A percentile compares a stretch with the other conserved stretches of the same genome.
phyloP scores from a whole-genome alignment of 2,888 invertebrate genomes.

The Eulithis testata region DNA sequence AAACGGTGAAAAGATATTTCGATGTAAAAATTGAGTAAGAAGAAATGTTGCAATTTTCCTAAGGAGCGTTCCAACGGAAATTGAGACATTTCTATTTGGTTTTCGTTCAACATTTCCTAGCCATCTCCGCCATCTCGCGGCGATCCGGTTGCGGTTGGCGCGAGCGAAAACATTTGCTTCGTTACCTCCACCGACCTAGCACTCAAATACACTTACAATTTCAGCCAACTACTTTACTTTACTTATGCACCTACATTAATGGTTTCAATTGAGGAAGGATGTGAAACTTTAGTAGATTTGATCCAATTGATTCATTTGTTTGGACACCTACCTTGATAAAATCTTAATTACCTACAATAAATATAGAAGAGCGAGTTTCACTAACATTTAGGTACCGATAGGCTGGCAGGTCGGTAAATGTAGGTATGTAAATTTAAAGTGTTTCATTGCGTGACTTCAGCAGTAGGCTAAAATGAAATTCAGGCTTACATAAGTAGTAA shows the following conservation, averaged over 20 bases:
- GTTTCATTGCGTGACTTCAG: conserved; percentile 27
- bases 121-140: conserved; percentile 71
- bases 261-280: conserved; percentile 11
- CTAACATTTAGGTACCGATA: too few relatives aligned
- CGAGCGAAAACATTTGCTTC: conserved; percentile 58
- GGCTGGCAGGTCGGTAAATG: not conserved
- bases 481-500: conserved; percentile 14
- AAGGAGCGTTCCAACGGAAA: conserved; percentile 72
- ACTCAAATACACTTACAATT: conserved; percentile 35
- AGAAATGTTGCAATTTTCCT: conserved; percentile 61
- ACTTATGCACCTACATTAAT: not conserved
- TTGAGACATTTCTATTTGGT: conserved; percentile 81
- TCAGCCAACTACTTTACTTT: conserved; percentile 3
- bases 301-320: not conserved
- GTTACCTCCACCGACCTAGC: conserved; percentile 47
- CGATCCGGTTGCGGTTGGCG: conserved; percentile 63
- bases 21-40: conserved; percentile 55
- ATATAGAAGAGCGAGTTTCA: too few relatives aligned
- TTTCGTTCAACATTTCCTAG: conserved; percentile 72
- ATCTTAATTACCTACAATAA: not conserved
- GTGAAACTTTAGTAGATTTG: conserved; percentile 12
- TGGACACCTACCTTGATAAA: not conserved
- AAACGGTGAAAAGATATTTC: conserved; percentile 52
- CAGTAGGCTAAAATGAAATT: conserved; percentile 15
- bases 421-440: conserved; percentile 6